A percentile compares a stretch with the other conserved stretches of the same genome.
Evolutionary conservation across 2,888 invertebrate genomes (phyloP).

Genomic region (Lasioglossum oenotherae): DNA sequence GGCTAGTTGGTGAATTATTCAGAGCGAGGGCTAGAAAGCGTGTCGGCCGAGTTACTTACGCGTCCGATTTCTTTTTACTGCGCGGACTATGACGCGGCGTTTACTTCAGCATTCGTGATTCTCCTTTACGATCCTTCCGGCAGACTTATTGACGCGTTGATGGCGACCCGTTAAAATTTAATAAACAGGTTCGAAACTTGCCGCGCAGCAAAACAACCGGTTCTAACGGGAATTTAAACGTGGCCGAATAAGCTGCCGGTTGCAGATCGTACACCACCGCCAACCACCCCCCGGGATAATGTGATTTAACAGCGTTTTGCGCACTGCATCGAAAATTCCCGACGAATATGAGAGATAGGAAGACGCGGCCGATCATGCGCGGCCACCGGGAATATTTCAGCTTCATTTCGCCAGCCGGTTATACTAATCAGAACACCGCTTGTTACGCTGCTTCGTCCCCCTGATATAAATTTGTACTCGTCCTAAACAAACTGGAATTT

Average conservation of each 20-base stretch:
- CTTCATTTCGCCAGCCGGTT: conserved; percentile 23
- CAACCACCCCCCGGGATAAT: conserved; percentile 61
- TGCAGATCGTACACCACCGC: conserved; percentile 17
- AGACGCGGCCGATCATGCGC: conserved; percentile 11
- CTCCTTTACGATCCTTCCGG: conserved; percentile 39
- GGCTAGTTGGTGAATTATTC: conserved; percentile 39
- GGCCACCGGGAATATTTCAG: conserved; percentile 6
- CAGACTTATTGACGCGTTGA: conserved; percentile 37
- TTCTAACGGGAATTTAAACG: conserved; percentile 72
- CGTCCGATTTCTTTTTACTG: conserved; percentile 29
- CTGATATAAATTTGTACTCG: neutral
- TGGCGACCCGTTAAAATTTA: conserved; percentile 60
- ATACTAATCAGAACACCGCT: conserved; percentile 12
- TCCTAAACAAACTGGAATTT: neutral
- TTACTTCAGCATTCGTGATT: conserved; percentile 31
- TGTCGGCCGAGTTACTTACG: conserved; percentile 20
- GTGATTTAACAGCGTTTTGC: conserved; percentile 73
- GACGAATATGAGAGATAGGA: conserved; percentile 58
- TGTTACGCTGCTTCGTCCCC: neutral
- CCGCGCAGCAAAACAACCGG: conserved; percentile 34
- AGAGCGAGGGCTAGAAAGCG: neutral
- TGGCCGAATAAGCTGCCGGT: conserved; percentile 64
- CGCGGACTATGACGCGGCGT: conserved; percentile 1
- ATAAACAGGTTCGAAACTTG: neutral
- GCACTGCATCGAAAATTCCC: conserved; percentile 66